Evolutionary conservation across 2,888 invertebrate genomes (phyloP), one percentile per base, ranked within the genome.

Genomic region (Exephanes ischioxanthus): DNA sequence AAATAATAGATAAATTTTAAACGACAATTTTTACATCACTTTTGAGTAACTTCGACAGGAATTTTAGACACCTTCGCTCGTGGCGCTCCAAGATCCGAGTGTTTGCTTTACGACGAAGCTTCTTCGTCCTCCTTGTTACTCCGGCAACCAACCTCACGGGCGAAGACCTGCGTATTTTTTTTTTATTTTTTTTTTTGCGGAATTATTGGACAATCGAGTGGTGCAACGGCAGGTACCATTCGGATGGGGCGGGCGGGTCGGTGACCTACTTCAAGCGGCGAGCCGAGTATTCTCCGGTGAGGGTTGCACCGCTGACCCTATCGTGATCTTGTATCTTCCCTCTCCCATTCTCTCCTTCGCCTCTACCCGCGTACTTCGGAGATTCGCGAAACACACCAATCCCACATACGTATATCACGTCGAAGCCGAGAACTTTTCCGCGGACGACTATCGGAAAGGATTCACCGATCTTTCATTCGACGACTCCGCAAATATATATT

Each of bases 191-290:
- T 33, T 63, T 63, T 63, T 33, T 2, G n/a, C 14, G 16, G 63
- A 33, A 6, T 63, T 83, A 85, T 83, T 51, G 68, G 45, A 63
- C 63, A 71, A 63, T 75, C 70, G 67, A 26, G 70, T 70, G 70
- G 53, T 70, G 55, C 63, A 68, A 67, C 85, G 66, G 61, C 51
- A 48, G 61, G 58, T 26, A 45, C 71, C n/a, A 22, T 85, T 68
- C 85, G 71, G 83, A 85, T 76, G 72, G 66, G 72, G 61, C 77
- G 80, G 79, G 76, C 72, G 85, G 77, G 80, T 83, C 83, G 77
- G 80, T 83, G 85, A 83, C 80, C 85, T 72, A 85, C 67, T 80
- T 85, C 48, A 72, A 53, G 67, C 80, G 79, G 51, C 67, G 72
- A 83, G 68, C 66, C 67, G 48, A 77, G 61, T 45, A 41, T 63